phyloP scores from a whole-genome alignment of 2,888 invertebrate species.

The Pachydiplax longipennis region DNA sequence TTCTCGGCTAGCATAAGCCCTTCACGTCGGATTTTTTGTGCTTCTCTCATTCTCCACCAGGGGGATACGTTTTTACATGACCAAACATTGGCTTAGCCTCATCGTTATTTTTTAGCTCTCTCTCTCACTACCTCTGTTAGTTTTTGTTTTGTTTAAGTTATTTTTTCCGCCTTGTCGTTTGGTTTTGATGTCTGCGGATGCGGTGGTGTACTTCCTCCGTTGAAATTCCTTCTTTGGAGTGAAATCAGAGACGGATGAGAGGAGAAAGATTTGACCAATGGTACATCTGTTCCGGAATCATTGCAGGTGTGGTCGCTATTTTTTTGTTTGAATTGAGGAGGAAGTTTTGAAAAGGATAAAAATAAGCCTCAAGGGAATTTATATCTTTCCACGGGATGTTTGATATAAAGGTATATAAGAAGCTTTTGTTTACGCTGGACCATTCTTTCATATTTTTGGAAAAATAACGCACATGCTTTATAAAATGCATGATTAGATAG shows the following conservation, averaged over 20 bases:
- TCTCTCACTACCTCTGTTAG: not conserved
- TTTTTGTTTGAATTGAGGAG: too few species aligned
- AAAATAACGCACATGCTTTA: too few species aligned
- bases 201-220: not conserved
- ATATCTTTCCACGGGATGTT: too few species aligned
- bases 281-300: too few species aligned
- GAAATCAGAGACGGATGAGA: not conserved
- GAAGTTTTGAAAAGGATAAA: too few species aligned
- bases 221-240: not conserved
- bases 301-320: too few species aligned
- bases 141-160: not conserved
- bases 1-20: not conserved
- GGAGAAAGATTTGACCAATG: too few species aligned
- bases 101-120: not conserved
- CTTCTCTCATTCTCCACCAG: not conserved
- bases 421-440: too few species aligned
- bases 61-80: not conserved
- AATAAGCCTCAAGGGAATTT: too few species aligned
- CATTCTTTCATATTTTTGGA: too few species aligned
- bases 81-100: slow-evolving; percentile 11
- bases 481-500: too few species aligned
- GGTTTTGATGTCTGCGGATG: not conserved
- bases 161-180: not conserved
- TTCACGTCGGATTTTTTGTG: not conserved
- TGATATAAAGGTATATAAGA: too few species aligned